Evolutionary conservation across 1,140 invertebrate species (phyloP), one percentile per base, ranked within the genome.

Genomic region (Drosophila burlai): DNA sequence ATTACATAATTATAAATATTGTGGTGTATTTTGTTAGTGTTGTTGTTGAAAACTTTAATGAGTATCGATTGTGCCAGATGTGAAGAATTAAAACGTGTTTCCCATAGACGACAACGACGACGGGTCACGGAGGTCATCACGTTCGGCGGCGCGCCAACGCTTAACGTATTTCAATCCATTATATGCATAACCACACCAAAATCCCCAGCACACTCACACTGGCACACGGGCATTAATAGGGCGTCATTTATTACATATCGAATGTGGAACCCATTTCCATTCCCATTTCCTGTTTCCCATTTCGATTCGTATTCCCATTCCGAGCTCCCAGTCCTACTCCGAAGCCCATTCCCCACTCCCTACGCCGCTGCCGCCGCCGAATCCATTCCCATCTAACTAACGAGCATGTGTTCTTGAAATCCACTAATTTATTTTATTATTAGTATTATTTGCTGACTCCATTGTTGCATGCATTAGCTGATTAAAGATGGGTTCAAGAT

Each of bases 21-120:
- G 15, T n/a, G 26, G 3, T n/a, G 18, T 26, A 38, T 72, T 60
- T 72, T 50, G 52, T 85, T 89, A 52, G 65, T 49, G 24, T n/a
- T 66, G 64, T 76, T 89, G 54, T 81, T 79, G 66, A 83, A 90
- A 86, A 87, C 73, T 90, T 92, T 84, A 92, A 92, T 87, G 90
- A 92, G 79, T 92, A 92, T 92, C 73, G 91, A 92, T 92, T 92
- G 80, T 42, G 54, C 11, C 21, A 24, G 54, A n/a, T 36, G 67
- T 40, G 29, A 58, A 45, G 38, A 80, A 61, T 83, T 62, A 75
- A 79, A 82, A 76, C 76, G 64, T 76, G 65, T 87, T 78, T 72
- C 59, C 80, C 69, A 62, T 34, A 83, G 76, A 65, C 50, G 31
- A 50, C 26, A 10, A 50, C 26, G 46, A 29, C 47, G 47, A 78